These are phyloP conservation scores for Cirrhinus molitorella DNA, from an alignment of 2,797 vertebrate genomes.

Conservation along the genomic window DNA sequence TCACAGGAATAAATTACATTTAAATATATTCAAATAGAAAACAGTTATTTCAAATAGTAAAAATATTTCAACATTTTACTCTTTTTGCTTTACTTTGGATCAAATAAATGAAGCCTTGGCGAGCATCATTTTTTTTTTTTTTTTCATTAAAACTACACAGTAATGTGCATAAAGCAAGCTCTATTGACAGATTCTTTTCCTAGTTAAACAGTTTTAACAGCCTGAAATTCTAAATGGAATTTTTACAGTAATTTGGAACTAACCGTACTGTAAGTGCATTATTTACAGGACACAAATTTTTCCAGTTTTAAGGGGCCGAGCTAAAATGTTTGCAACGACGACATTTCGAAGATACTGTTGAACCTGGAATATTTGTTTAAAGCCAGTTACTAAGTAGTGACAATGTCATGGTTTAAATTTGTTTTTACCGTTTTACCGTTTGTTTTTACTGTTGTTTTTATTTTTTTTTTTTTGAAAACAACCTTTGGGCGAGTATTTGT, in stretches of 20 bases:
- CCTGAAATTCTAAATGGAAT: neutral
- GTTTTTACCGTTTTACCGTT: no score
- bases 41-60: no score
- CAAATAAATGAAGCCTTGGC: no score
- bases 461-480: neutral
- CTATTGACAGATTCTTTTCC: neutral
- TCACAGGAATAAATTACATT: neutral
- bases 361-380: neutral
- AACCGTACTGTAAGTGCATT: neutral
- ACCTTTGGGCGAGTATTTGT: neutral
- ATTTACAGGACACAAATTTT: neutral
- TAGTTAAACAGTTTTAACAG: neutral
- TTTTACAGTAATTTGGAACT: neutral
- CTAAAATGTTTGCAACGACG: neutral
- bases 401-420: neutral
- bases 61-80: no score
- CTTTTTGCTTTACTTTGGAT: no score
- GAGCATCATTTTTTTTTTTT: no score
- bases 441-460: no score
- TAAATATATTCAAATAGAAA: neutral
- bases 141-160: no score
- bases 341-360: neutral
- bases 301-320: neutral
- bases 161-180: neutral
- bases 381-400: neutral